Evolutionary conservation across 2,888 invertebrate genomes (phyloP).

Genomic region (Tenthredo mesomela): DNA sequence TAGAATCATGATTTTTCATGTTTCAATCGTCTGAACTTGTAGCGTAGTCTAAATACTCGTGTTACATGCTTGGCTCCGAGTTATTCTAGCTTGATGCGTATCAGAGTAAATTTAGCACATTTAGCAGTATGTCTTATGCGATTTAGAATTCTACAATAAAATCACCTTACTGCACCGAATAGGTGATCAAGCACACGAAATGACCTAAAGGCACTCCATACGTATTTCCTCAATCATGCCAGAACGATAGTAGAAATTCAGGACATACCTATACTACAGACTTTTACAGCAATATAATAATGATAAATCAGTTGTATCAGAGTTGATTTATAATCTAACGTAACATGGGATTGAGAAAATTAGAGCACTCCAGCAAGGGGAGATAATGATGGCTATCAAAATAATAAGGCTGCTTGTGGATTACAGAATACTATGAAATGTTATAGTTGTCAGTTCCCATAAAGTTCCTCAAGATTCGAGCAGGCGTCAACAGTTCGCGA

Average conservation of each 20-base stretch:
- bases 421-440: background rate
- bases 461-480: background rate
- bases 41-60: too few species aligned
- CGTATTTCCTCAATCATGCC: background rate
- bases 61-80: background rate
- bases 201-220: too few species aligned
- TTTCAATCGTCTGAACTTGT: too few species aligned
- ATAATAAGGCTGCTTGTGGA: background rate
- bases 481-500: background rate
- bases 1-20: too few species aligned
- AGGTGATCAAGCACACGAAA: background rate
- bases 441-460: background rate
- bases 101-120: background rate
- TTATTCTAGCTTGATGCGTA: too few species aligned
- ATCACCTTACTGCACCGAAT: background rate
- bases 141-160: background rate
- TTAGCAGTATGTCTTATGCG: background rate
- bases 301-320: background rate
- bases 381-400: constrained; percentile 6
- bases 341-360: constrained; percentile 6
- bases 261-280: background rate
- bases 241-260: background rate
- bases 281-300: background rate
- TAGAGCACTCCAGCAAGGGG: background rate
- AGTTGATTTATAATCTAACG: constrained; percentile 12